Conservation (phyloP, 2,888 invertebrate genomes). For the Clunio marinus region DNA sequence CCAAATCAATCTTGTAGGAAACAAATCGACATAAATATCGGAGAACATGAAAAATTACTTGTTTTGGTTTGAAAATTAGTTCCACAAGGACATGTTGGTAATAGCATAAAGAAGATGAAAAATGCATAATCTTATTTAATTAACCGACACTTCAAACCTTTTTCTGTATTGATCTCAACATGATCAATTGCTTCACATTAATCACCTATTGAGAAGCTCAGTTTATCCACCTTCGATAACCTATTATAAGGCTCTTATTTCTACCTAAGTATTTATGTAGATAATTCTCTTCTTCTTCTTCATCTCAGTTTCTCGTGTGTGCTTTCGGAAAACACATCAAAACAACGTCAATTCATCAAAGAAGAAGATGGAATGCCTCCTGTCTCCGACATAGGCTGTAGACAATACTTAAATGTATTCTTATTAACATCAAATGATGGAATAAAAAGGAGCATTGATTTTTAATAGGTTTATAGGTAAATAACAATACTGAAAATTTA, state of each 20-base stretch:
- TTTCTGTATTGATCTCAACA: neutral
- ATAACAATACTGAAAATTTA: neutral
- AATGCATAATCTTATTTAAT: slow-evolving; percentile 33
- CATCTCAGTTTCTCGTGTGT: too few species aligned
- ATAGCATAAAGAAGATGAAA: too few species aligned
- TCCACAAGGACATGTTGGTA: slow-evolving; percentile 11
- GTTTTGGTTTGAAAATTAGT: neutral
- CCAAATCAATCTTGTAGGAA: too few species aligned
- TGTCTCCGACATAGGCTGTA: too few species aligned
- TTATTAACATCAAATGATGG: slow-evolving; percentile 24
- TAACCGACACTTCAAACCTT: slow-evolving; percentile 15
- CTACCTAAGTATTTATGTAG: slow-evolving; percentile 9
- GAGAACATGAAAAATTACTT: neutral
- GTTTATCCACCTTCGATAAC: slow-evolving; percentile 23
- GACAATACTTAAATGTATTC: neutral
- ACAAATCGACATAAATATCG: neutral
- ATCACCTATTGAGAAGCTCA: slow-evolving; percentile 27
- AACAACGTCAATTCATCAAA: neutral
- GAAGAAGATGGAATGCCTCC: neutral
- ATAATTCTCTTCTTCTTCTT: slow-evolving; percentile 27
- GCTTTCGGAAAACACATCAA: neutral
- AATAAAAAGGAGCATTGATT: slow-evolving; percentile 24
- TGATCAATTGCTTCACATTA: slow-evolving; percentile 35
- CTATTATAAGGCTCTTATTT: slow-evolving; percentile 26
- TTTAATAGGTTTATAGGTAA: slow-evolving; percentile 7